Conservation (phyloP, 2,113 vertebrate species). For the Catharus bicknelli region DNA sequence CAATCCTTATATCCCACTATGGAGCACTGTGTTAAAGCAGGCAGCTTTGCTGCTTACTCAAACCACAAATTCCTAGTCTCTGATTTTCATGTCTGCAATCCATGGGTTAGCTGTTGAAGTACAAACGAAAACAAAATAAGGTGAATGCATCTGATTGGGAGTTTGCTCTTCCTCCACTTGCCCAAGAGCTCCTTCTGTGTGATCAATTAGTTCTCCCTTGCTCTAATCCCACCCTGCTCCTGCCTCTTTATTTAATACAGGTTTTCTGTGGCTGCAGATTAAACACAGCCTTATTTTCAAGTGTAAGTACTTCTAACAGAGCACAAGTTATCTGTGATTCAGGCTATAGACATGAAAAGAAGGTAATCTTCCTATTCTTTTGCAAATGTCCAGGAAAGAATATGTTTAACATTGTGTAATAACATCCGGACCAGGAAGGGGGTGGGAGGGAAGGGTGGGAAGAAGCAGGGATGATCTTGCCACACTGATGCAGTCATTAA, state of each 20-base stretch:
- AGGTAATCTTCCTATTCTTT: slow-evolving; percentile 62
- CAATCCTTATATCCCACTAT: slow-evolving; percentile 10
- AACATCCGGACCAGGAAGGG: not conserved
- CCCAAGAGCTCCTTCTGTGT: slow-evolving; percentile 6
- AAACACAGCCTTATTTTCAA: slow-evolving; percentile 30
- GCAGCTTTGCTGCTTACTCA: slow-evolving; percentile 1
- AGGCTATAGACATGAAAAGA: slow-evolving; percentile 54
- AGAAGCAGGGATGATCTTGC: slow-evolving; percentile 5
- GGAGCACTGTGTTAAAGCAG: not conserved
- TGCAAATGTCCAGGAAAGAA: slow-evolving; percentile 45
- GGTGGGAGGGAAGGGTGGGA: not conserved
- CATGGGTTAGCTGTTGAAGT: not conserved
- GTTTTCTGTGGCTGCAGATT: slow-evolving; percentile 7
- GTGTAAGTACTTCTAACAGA: slow-evolving; percentile 8
- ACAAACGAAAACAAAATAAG: slow-evolving; percentile 19
- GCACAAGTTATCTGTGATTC: slow-evolving; percentile 14
- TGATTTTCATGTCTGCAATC: not conserved
- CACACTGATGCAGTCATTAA: not conserved
- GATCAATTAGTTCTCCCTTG: slow-evolving; percentile 6
- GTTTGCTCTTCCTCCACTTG: not conserved
- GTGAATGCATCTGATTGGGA: not conserved
- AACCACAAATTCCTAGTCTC: not conserved
- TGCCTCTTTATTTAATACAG: slow-evolving; percentile 13
- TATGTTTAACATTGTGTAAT: slow-evolving; percentile 20
- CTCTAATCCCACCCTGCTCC: slow-evolving; percentile 12